Conservation (phyloP, 2,113 vertebrate genomes). For the Pseudopodoces humilis region DNA sequence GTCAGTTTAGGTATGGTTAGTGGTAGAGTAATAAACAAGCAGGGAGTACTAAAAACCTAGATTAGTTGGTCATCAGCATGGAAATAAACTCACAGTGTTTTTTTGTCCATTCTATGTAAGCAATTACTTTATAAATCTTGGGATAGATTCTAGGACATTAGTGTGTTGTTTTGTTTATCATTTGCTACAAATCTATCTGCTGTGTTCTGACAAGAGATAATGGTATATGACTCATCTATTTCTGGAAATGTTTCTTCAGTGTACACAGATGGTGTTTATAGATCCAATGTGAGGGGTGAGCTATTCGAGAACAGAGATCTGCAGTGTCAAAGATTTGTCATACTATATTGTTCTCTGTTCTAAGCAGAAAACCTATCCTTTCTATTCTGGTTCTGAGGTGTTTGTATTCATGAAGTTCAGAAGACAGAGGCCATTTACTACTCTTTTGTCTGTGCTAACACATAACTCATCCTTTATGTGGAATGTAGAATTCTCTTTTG, state of each 20-base stretch:
- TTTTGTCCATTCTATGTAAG: background rate
- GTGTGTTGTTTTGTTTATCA: constrained; percentile 31
- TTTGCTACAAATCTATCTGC: background rate
- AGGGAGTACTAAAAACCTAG: background rate
- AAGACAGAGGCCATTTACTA: background rate
- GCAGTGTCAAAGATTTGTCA: background rate
- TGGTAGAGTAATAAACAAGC: background rate
- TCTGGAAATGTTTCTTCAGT: constrained; percentile 40
- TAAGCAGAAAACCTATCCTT: background rate
- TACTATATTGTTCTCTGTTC: background rate
- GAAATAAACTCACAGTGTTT: background rate
- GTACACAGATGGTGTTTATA: constrained; percentile 59
- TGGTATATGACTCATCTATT: constrained; percentile 45
- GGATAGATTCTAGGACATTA: background rate
- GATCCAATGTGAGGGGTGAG: background rate
- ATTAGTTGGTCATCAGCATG: background rate
- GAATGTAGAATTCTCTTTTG: constrained; percentile 17
- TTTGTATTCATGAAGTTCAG: background rate
- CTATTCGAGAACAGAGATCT: background rate
- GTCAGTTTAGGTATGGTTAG: background rate
- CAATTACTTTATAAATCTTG: background rate
- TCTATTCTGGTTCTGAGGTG: background rate
- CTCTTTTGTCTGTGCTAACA: constrained; percentile 14
- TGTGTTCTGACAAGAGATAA: constrained; percentile 5
- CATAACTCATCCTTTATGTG: background rate